A percentile compares a stretch with the other conserved stretches of the same genome.
Conservation (phyloP, 2,797 vertebrate species). For the Corythornis leucogaster region DNA sequence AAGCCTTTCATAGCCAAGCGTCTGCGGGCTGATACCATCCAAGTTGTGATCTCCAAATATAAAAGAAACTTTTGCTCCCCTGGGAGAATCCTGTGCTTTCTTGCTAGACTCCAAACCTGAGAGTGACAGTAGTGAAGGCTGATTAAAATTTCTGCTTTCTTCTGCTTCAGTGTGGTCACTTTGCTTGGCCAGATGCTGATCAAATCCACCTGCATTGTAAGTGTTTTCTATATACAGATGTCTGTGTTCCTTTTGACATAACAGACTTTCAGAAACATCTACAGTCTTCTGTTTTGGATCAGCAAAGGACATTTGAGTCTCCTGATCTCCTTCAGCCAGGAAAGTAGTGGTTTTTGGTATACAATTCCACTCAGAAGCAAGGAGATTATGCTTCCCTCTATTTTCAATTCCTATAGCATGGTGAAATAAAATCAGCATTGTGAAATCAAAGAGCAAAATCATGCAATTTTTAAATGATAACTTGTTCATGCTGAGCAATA, state of each 20-base stretch:
- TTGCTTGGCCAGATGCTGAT: constrained; percentile 83
- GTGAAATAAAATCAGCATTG: constrained; percentile 15
- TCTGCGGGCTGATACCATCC: constrained; percentile 89
- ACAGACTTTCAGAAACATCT: constrained; percentile 82
- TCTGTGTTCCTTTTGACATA: constrained; percentile 86
- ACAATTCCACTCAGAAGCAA: constrained; percentile 89
- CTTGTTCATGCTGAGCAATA: background rate
- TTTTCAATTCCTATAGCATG: constrained; percentile 82
- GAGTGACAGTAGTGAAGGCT: constrained; percentile 85
- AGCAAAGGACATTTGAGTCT: constrained; percentile 83
- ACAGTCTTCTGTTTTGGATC: constrained; percentile 86
- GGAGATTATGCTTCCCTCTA: constrained; percentile 88
- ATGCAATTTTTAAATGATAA: background rate
- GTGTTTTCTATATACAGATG: constrained; percentile 89
- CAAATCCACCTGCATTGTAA: constrained; percentile 81
- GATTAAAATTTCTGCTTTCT: constrained; percentile 81
- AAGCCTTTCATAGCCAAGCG: constrained; percentile 94
- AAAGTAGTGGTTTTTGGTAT: constrained; percentile 90
- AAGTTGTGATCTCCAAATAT: constrained; percentile 95
- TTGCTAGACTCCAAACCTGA: constrained; percentile 82
- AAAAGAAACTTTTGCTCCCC: constrained; percentile 97
- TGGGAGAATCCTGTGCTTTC: constrained; percentile 89
- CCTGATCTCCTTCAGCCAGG: constrained; percentile 85
- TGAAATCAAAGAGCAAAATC: constrained; percentile 9
- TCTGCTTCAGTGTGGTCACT: constrained; percentile 83